Conservation (phyloP, 2,888 invertebrate species). For the Osmoderma eremita region DNA sequence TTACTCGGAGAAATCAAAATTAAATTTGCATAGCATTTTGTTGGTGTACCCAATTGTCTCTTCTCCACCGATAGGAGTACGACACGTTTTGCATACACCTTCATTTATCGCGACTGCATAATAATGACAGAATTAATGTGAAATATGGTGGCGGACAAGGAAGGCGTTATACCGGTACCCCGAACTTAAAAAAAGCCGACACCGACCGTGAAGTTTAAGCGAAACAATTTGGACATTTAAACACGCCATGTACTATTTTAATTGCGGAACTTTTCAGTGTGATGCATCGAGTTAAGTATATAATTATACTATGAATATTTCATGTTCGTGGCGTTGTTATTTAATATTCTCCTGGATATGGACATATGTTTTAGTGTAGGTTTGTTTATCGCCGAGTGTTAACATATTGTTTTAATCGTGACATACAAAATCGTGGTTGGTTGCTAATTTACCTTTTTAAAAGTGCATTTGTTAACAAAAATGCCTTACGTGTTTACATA, state of each 20-base stretch:
- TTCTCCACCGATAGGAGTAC: slow-evolving; percentile 20
- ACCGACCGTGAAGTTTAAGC: slow-evolving; percentile 19
- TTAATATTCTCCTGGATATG: slow-evolving; percentile 12
- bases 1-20: slow-evolving; percentile 39
- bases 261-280: slow-evolving; percentile 21
- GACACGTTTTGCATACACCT: slow-evolving; percentile 33
- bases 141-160: slow-evolving; percentile 23
- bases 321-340: slow-evolving; percentile 1
- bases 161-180: background rate
- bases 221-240: slow-evolving; percentile 33
- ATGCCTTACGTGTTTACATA: too few species aligned
- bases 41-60: slow-evolving; percentile 33
- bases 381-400: too few species aligned
- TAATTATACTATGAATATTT: slow-evolving; percentile 32
- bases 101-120: slow-evolving; percentile 34
- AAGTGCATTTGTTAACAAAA: too few species aligned
- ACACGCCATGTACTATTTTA: slow-evolving; percentile 25
- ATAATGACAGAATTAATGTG: slow-evolving; percentile 37
- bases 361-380: background rate
- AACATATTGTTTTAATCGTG: too few species aligned
- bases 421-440: too few species aligned
- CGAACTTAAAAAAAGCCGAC: slow-evolving; percentile 3
- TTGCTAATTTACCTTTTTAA: too few species aligned
- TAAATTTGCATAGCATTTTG: slow-evolving; percentile 42
- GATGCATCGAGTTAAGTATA: slow-evolving; percentile 6